Base-by-base conservation (phyloP, 2,113 vertebrate species). In the Suricata suricatta region DNA sequence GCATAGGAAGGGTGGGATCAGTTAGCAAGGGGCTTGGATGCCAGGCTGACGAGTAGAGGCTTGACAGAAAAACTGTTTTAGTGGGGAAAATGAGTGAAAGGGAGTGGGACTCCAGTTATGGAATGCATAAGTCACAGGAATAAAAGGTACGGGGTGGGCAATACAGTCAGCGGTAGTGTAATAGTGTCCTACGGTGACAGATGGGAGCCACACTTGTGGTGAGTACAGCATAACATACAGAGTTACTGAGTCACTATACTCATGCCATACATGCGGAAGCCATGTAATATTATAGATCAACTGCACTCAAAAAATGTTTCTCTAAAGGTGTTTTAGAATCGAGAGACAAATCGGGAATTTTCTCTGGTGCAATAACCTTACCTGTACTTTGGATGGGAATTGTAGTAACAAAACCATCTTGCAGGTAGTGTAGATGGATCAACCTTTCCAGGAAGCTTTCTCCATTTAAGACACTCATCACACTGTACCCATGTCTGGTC, bases 391-490 rank as follows among this genome's bases (percentile, higher is more conserved):
- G 98, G 93, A 88, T 99, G 98, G 27, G 99, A 98, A 94, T 99
- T 99, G 97, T 99, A 99, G 93, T 95, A 97, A 98, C 99, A 99
- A 96, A 97, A 98, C 98, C 99, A 99, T 88, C 93, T 98, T 85
- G 99, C 98, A 93, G 99, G 99, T 88, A 98, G 52, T 1, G 79
- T 97, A 33, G 97, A 92, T 57, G 86, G 95, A 80, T 99, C 99
- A 93, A 98, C 94, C 23, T 90, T 80, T 50, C 93, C 82, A 19
- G 99, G 98, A 76, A 99, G 95, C 13, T 98, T 99, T 92, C 99
- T 98, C 99, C 99, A 99, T 91, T 99, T 99, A 90, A 99, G 98
- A 98, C 99, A 99, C 3, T 99, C 99, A 82, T 99, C 99, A 98
- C 99, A 99, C 92, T 99, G 99, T 89, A 99, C 96, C 99, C 99